Base-by-base conservation (phyloP, 2,113 vertebrate species). In the Nibea coibor region DNA sequence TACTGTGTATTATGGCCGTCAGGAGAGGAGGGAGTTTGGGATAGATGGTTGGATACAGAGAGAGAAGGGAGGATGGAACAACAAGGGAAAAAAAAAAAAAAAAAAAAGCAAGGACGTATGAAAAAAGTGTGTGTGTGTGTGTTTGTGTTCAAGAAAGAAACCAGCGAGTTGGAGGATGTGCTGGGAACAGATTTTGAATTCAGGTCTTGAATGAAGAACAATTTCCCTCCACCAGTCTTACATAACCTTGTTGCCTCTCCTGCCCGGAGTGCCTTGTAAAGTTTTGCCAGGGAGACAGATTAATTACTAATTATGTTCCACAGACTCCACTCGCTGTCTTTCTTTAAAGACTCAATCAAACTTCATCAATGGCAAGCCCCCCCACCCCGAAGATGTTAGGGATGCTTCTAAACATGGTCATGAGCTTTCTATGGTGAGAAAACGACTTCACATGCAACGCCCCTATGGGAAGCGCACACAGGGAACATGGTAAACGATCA, bases 401-500 rank as follows among this genome's bases (percentile, higher is more conserved):
- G 35, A 54, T 6, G n/a, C 50, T 26, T 71, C 45, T 50, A 47
- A 75, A 78, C 65, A 51, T 22, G n/a, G 67, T 64, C 73, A 85
- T 88, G 70, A 82, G 24, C 57, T n/a, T 54, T 58, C 63, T 71
- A 2, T 66, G 48, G 17, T 35, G 61, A 72, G 47, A 39, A 61
- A 39, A 70, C 10, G 69, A 31, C 53, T 76, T 59, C 54, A 51
- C 28, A 65, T 35, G 10, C 43, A 39, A 7, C 35, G 15, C 24
- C 68, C 59, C n/a, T 2, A 69, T 61, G 81, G 80, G 62, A 69
- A 39, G 53, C 59, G 51, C 75, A 82, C 77, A 58, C 65, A 42
- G 35, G 63, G 19, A 91, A 86, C 73, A 63, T 31, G 74, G 51
- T 79, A 74, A 89, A 83, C 56, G 63, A 93, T 92, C 86, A 85